Evolutionary conservation across 2,888 invertebrate species (phyloP).

Genomic region (Spilosoma lubricipeda): DNA sequence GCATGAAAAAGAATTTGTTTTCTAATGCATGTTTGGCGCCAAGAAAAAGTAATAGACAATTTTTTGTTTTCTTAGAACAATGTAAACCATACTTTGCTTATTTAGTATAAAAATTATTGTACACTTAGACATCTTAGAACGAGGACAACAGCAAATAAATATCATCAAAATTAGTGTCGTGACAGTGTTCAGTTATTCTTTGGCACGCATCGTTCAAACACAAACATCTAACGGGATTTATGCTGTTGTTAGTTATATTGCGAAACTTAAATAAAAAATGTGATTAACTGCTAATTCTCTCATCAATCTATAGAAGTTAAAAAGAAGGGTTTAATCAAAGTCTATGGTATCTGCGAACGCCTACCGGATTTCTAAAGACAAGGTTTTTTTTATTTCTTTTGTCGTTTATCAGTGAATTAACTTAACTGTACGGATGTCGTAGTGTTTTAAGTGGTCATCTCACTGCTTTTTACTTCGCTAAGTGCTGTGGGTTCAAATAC

Average conservation of each 20-base stretch:
- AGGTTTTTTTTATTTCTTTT: background rate
- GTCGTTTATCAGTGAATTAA: background rate
- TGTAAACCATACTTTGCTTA: background rate
- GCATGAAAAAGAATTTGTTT: background rate
- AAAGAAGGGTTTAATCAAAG: background rate
- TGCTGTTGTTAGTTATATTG: slow-evolving; percentile 15
- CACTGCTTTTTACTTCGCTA: too few species aligned
- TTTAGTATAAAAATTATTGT: background rate
- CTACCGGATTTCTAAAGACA: background rate
- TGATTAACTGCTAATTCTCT: slow-evolving; percentile 2
- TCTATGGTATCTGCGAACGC: slow-evolving; percentile 1
- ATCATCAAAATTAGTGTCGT: slow-evolving; percentile 7
- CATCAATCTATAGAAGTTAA: background rate
- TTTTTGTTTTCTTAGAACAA: background rate
- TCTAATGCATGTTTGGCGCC: background rate
- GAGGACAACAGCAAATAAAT: background rate
- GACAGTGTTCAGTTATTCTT: slow-evolving; percentile 5
- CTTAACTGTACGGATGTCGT: too few species aligned
- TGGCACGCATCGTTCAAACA: slow-evolving; percentile 4
- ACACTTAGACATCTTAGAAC: background rate
- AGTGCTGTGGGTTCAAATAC: too few species aligned
- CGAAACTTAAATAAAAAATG: background rate
- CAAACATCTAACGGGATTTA: slow-evolving; percentile 13
- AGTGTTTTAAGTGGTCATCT: too few species aligned
- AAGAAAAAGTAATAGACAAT: background rate